Base-by-base conservation (phyloP, 1,140 invertebrate species). In the Prorops nasuta region DNA sequence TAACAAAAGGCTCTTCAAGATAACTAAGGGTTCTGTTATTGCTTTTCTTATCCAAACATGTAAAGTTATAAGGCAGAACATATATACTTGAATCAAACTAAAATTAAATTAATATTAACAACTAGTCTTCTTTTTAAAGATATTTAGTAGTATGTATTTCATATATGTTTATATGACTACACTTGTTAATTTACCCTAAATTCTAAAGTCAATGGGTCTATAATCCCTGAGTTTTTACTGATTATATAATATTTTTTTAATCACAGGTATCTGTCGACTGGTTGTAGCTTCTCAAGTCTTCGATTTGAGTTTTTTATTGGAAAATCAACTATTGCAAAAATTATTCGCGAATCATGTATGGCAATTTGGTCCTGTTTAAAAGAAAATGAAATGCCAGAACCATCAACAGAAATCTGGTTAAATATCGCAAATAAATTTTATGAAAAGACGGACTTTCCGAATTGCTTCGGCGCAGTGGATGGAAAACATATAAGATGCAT, bases 401-500 rank as follows among this genome's bases (percentile, higher is more conserved):
- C 24, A 24, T 44, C 34, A 37, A 20, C 2, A 12, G 14, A 51
- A 17, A 9, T 21, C 21, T 50, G 41, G 41, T 14, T 16, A 31
- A 21, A 44, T 28, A 31, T 50, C 15, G 50, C 32, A 21, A n/a
- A 44, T 17, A 12, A 16, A 1, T 52, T 47, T 37, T 31, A 43
- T 20, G 3, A 22, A 4, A 46, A 47, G 12, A 39, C 41, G 43
- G 22, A 43, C 12, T 52, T 52, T 19, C 39, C 50, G 6, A 37
- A 52, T 38, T 52, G 50, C 16, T 6, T 52, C n/a, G 44, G 44
- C 4, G 28, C 43, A 15, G 31, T 52, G 10, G 50, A 52, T n/a
- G 39, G 50, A 6, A 42, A 45, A 15, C 50, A 52, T 12, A 18
- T 52, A 0, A 20, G 38, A 24, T 39, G 44, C 24, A 40, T 42